Evolutionary conservation across 2,113 vertebrate species (phyloP), one percentile per base, ranked within the genome.

Genomic region (Phalacrocorax brasilianus): DNA sequence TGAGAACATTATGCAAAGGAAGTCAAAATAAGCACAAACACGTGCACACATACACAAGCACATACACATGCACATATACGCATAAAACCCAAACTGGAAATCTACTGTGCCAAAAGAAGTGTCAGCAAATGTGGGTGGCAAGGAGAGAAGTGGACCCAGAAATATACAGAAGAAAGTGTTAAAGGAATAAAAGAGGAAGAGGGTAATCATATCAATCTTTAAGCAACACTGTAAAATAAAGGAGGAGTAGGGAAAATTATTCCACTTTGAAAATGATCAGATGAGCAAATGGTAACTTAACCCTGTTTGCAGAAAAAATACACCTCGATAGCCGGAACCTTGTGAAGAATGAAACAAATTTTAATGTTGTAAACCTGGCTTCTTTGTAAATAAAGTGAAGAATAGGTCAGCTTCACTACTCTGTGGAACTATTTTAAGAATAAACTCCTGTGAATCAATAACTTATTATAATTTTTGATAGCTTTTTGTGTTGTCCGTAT

Each of bases 1-100:
- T 95, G 96, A 97, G 96, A 97, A 92, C 77, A 76, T 66, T 91
- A 53, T 89, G 80, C 50, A 95, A 95, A 97, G 38, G 47, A 76
- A 85, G 66, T 79, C 35, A 93, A 87, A 93, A 91, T 87, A 94
- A 91, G 67, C 66, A 91, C 63, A 91, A 91, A 75, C 58, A 94
- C 7, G 26, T 67, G 38, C 47, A 94, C 65, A 94, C 32, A 65
- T 75, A 84, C 65, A 87, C 44, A 88, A 84, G 38, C 73, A 95
- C 65, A 61, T 73, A 84, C 22, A 79, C 84, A 86, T 89, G 83
- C 86, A 95, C 21, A 6, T 76, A 82, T 73, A 93, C 3, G 28
- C 49, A 91, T 52, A 91, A 89, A 91, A 76, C 74, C 61, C 62
- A 76, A 72, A 76, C 1, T 82, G 49, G 79, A 95, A 95, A 89